Conservation (phyloP, 2,888 invertebrate genomes). For the Macrophya alboannulata region DNA sequence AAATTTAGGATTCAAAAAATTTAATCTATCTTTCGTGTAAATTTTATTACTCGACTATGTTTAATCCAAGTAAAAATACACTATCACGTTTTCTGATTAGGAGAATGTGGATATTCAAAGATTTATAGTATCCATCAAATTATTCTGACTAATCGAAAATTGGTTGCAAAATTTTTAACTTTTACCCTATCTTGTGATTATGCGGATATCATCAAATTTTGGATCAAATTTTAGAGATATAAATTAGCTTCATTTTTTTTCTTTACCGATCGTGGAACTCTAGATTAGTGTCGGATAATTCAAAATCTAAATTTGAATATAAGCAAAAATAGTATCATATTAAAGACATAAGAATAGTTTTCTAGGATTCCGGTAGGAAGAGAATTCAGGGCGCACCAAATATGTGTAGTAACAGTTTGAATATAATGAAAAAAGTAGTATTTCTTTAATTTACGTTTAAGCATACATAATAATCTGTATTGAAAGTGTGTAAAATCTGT, state of each 20-base stretch:
- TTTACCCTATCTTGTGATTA: neutral
- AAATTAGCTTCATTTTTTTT: neutral
- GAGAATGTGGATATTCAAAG: neutral
- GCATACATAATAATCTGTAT: slow-evolving; percentile 30
- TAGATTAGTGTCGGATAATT: neutral
- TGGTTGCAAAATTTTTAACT: neutral
- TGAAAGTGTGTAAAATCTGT: slow-evolving; percentile 22
- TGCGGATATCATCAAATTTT: neutral
- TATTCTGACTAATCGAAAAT: slow-evolving; percentile 12
- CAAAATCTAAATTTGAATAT: neutral
- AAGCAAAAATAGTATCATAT: neutral
- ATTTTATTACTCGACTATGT: neutral
- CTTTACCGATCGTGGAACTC: neutral
- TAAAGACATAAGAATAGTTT: neutral
- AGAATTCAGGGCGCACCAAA: slow-evolving; percentile 37
- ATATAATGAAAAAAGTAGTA: slow-evolving; percentile 44
- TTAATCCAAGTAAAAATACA: neutral
- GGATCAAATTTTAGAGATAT: neutral
- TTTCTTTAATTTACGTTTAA: slow-evolving; percentile 43
- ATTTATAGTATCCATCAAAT: neutral
- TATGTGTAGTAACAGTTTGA: slow-evolving; percentile 23
- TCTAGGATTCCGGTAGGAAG: slow-evolving; percentile 34
- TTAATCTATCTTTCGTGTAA: neutral
- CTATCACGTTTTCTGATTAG: neutral
- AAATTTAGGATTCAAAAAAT: neutral